A percentile compares a stretch with the other conserved stretches of the same genome.
Conservation (phyloP, 2,797 vertebrate species). For the Ptychobarbus kaznakovi region DNA sequence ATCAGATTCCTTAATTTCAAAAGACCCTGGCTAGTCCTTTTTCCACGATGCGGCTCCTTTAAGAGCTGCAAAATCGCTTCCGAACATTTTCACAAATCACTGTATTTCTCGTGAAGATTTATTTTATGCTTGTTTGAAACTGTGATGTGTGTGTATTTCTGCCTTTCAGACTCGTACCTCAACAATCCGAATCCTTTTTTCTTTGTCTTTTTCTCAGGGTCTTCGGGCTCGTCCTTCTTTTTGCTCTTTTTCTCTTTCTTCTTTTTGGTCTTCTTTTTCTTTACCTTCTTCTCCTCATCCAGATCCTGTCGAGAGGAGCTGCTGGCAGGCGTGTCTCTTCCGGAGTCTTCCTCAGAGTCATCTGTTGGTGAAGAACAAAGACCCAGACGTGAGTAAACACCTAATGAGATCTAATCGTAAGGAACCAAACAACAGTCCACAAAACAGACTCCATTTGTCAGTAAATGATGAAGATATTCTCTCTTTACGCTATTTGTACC, state of each 20-base stretch:
- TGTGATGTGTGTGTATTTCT: background rate
- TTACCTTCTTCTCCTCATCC: conserved; percentile 75
- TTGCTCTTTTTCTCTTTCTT: conserved; percentile 83
- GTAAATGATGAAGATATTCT: background rate
- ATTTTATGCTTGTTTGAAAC: background rate
- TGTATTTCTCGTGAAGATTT: background rate
- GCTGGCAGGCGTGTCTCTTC: conserved; percentile 82
- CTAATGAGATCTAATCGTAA: conserved; percentile 4
- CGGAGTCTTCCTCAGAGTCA: conserved; percentile 89
- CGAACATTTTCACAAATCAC: background rate
- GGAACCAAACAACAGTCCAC: background rate
- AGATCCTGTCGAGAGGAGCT: conserved; percentile 77
- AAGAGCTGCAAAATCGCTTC: background rate
- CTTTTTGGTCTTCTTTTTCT: conserved; percentile 82
- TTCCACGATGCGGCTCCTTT: background rate
- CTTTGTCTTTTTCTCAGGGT: conserved; percentile 88
- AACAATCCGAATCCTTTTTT: conserved; percentile 90
- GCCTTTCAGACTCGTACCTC: conserved; percentile 78
- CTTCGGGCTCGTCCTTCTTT: conserved; percentile 81
- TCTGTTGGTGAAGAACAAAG: conserved; percentile 70
- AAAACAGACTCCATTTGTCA: background rate
- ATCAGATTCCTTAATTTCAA: background rate
- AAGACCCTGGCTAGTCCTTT: background rate
- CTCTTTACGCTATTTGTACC: background rate
- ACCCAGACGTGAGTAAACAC: background rate